Conservation (phyloP, 2,113 vertebrate genomes). For the Microtus ochrogaster region DNA sequence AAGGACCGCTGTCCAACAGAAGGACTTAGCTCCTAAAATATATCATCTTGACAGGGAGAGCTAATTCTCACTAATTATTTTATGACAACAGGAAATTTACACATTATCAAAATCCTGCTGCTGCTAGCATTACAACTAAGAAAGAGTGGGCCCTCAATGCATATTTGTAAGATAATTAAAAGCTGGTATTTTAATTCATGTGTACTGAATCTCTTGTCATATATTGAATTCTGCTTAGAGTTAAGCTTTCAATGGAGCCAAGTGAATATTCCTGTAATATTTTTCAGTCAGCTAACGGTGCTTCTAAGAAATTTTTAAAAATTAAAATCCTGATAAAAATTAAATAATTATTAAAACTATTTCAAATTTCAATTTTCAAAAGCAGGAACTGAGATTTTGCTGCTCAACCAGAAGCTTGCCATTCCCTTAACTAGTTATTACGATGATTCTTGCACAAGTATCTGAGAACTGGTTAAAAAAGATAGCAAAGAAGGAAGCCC, state of each 20-base stretch:
- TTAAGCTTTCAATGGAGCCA: not conserved
- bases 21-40: not conserved
- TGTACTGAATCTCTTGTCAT: not conserved
- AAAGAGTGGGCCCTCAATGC: not conserved
- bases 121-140: not conserved
- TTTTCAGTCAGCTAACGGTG: not conserved
- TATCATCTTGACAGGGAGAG: not conserved
- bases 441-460: not conserved
- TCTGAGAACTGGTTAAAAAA: not conserved
- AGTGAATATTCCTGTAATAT: not conserved
- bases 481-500: fast-evolving
- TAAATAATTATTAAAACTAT: not conserved
- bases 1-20: not conserved
- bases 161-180: constrained; percentile 32
- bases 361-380: not conserved
- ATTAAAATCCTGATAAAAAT: not conserved
- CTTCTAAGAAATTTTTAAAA: not conserved
- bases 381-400: not conserved
- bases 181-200: not conserved
- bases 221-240: not conserved
- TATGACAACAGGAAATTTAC: not conserved
- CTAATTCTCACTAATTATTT: not conserved
- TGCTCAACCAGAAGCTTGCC: too few relatives aligned
- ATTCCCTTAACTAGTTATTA: not conserved
- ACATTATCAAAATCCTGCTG: not conserved